phyloP scores from a whole-genome alignment of 30 jellyfish, hydroid and myxozoan species.

The Hydractinia symbiolongicarpus region DNA sequence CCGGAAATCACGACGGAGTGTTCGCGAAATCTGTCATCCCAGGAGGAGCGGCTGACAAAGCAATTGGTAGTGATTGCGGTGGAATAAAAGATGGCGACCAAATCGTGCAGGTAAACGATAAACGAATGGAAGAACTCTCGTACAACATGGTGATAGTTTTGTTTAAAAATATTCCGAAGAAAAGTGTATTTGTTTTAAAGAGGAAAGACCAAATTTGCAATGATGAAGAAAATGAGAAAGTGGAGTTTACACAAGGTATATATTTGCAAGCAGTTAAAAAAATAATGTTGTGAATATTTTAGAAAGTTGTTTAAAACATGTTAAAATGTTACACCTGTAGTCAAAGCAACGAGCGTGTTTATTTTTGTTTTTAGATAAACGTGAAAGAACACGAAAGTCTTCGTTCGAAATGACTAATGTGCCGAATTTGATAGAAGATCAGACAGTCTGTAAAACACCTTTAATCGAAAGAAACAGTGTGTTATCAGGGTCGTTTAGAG shows the following conservation, averaged over 20 bases:
- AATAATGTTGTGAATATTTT: neutral
- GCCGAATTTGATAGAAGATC: slow-evolving; percentile 61
- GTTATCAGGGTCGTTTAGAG: slow-evolving; percentile 41
- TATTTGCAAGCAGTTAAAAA: neutral
- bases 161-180: slow-evolving; percentile 71
- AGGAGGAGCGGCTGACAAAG: slow-evolving; percentile 80
- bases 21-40: slow-evolving; percentile 73
- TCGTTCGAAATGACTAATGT: slow-evolving; percentile 2
- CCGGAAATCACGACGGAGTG: slow-evolving; percentile 45
- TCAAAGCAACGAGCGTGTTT: neutral
- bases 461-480: slow-evolving; percentile 75
- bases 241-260: slow-evolving; percentile 1
- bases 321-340: neutral
- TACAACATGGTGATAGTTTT: slow-evolving; percentile 53
- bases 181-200: slow-evolving; percentile 34
- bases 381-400: no score
- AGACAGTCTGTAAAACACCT: slow-evolving; percentile 43
- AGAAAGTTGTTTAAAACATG: neutral
- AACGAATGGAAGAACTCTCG: slow-evolving; percentile 48
- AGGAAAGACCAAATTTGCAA: neutral
- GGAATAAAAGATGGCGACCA: slow-evolving; percentile 87
- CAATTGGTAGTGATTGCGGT: slow-evolving; percentile 69
- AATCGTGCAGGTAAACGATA: slow-evolving; percentile 57
- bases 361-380: neutral
- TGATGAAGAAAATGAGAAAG: neutral